Conservation (phyloP, 2,113 vertebrate genomes). For the Dinomys branickii region DNA sequence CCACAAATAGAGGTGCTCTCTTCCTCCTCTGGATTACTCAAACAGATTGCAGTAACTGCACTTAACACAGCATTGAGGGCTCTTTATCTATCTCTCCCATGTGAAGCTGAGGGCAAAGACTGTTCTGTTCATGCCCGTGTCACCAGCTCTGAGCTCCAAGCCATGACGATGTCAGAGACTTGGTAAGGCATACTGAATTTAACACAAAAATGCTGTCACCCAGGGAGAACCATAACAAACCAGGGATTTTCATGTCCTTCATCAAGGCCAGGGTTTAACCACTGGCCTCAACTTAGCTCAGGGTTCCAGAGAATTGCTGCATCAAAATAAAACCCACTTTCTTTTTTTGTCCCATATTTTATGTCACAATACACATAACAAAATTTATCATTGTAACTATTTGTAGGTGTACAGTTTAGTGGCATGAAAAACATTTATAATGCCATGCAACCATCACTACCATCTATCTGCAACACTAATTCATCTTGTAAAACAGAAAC, state of each 20-base stretch:
- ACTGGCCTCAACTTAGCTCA: background rate
- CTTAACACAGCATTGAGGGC: too few species aligned
- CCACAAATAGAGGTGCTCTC: background rate
- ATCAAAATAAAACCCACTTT: constrained; percentile 3
- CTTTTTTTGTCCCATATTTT: background rate
- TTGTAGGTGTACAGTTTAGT: background rate
- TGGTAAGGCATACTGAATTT: background rate
- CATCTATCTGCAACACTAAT: background rate
- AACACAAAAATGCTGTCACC: background rate
- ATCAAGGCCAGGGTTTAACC: background rate
- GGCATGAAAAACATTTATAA: background rate
- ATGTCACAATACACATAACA: background rate
- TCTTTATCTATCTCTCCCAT: background rate
- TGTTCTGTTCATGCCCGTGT: rapidly evolving
- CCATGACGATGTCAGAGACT: background rate
- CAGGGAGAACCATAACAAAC: background rate
- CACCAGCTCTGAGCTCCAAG: background rate
- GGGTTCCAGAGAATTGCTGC: background rate
- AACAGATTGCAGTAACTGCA: background rate
- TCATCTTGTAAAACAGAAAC: background rate
- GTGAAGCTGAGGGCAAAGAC: background rate
- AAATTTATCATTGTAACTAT: background rate
- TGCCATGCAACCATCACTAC: background rate
- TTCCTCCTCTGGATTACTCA: background rate
- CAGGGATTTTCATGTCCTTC: background rate